Percentiles rank a stretch among this genome's conserved stretches.
Evolutionary conservation across 2,888 invertebrate species (phyloP).

Genomic region (Eupithecia inturbata): DNA sequence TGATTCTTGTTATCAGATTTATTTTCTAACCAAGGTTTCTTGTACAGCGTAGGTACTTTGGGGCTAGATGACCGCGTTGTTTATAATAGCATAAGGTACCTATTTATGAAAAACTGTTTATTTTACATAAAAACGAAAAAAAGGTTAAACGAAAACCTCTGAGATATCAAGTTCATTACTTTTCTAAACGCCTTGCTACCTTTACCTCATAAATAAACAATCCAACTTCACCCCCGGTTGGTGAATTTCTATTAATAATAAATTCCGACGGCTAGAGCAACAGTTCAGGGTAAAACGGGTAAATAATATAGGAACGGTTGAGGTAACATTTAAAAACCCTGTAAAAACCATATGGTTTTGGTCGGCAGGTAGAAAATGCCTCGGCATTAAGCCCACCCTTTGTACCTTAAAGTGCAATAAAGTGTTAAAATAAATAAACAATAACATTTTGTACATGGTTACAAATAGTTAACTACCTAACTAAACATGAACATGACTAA

Average conservation of each 20-base stretch:
- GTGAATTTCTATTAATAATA: slow-evolving; percentile 30
- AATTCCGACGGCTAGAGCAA: slow-evolving; percentile 11
- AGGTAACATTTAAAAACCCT: too few relatives aligned
- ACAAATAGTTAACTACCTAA: not conserved
- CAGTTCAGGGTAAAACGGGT: not conserved
- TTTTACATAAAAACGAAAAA: not conserved
- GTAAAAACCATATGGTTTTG: too few relatives aligned
- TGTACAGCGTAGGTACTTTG: too few relatives aligned
- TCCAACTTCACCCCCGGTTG: slow-evolving; percentile 10
- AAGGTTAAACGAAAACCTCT: not conserved
- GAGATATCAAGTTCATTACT: slow-evolving; percentile 25
- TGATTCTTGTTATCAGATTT: not conserved
- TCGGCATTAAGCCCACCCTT: too few relatives aligned
- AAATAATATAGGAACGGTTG: not conserved
- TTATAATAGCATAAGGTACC: not conserved
- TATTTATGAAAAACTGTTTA: not conserved
- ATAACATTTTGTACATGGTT: slow-evolving; percentile 4
- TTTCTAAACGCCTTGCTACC: slow-evolving; percentile 13
- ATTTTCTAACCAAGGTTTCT: too few relatives aligned
- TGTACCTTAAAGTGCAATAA: too few relatives aligned
- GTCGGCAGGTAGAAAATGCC: too few relatives aligned
- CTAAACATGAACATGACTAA: too few relatives aligned
- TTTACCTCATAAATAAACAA: slow-evolving; percentile 2
- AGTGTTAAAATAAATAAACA: too few relatives aligned
- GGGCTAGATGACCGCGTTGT: not conserved